Evolutionary conservation across 2,113 vertebrate species (phyloP).

Genomic region (Lethenteron camtschaticum): DNA sequence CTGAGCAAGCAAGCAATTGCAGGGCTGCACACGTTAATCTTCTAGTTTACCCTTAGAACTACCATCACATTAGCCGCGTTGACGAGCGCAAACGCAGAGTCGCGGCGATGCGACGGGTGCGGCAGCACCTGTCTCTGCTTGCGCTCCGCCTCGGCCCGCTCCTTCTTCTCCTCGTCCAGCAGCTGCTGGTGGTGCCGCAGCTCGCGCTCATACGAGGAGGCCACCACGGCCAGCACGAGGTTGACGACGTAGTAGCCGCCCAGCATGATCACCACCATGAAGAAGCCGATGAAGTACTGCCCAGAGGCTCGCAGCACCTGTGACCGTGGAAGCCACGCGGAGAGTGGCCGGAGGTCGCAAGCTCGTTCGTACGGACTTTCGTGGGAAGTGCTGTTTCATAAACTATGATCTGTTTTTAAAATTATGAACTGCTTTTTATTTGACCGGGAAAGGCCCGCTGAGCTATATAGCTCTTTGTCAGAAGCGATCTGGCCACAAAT

Average conservation of each 20-base stretch:
- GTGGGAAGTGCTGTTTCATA: not conserved
- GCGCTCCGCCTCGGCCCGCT: too few relatives aligned
- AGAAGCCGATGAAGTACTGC: slow-evolving; percentile 8
- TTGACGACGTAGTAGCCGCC: slow-evolving; percentile 9
- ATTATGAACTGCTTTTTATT: not conserved
- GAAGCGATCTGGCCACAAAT: too few relatives aligned
- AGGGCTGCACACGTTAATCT: too few relatives aligned
- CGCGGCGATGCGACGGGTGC: too few relatives aligned
- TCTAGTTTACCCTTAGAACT: too few relatives aligned
- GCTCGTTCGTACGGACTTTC: too few relatives aligned
- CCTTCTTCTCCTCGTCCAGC: slow-evolving; percentile 4
- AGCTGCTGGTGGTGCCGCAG: slow-evolving; percentile 6
- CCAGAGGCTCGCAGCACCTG: slow-evolving; percentile 9
- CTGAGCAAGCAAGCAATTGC: too few relatives aligned
- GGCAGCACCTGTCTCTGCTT: too few relatives aligned
- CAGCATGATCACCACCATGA: slow-evolving; percentile 10
- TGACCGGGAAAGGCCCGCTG: not conserved
- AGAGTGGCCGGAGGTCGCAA: too few relatives aligned
- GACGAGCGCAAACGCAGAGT: too few relatives aligned
- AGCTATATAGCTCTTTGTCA: not conserved
- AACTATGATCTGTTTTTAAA: not conserved
- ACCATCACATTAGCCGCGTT: too few relatives aligned
- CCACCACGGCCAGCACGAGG: slow-evolving; percentile 10
- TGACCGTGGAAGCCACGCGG: not conserved
- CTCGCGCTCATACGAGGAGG: slow-evolving; percentile 9